phyloP scores from a whole-genome alignment of 2,113 vertebrate genomes.

The Ochotona princeps region DNA sequence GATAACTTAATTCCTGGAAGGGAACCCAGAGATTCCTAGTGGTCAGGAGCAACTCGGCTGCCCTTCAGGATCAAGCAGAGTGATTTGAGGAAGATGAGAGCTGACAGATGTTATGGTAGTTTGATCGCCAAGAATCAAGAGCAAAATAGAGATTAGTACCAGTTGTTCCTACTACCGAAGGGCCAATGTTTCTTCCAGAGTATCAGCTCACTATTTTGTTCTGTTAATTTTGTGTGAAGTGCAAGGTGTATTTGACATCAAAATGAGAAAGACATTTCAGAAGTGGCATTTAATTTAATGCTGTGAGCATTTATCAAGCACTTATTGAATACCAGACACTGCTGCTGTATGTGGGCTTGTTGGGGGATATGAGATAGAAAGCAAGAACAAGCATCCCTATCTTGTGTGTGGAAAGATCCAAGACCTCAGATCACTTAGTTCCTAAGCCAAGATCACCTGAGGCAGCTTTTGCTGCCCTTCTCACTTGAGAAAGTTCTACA shows the following conservation, averaged over 20 bases:
- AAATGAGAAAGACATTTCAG: slow-evolving; percentile 68
- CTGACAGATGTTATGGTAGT: neutral
- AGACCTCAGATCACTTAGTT: slow-evolving; percentile 47
- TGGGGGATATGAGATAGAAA: neutral
- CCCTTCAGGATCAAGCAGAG: neutral
- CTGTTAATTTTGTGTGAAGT: neutral
- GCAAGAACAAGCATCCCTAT: neutral
- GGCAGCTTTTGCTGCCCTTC: slow-evolving; percentile 62
- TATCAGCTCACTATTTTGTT: neutral
- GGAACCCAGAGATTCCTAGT: neutral
- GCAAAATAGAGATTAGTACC: neutral
- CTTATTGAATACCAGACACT: neutral
- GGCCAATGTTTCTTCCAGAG: neutral
- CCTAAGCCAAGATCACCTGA: neutral
- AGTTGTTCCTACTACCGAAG: neutral
- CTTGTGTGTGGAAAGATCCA: neutral
- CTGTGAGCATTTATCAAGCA: neutral
- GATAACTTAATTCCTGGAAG: neutral
- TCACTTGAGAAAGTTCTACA: slow-evolving; percentile 67
- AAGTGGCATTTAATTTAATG: slow-evolving; percentile 58
- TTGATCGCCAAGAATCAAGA: neutral
- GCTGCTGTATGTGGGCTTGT: neutral
- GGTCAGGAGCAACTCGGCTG: neutral
- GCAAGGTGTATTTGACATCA: neutral
- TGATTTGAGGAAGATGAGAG: neutral